Conservation (phyloP, 2,888 invertebrate genomes). For the Neoscelio sp. region DNA sequence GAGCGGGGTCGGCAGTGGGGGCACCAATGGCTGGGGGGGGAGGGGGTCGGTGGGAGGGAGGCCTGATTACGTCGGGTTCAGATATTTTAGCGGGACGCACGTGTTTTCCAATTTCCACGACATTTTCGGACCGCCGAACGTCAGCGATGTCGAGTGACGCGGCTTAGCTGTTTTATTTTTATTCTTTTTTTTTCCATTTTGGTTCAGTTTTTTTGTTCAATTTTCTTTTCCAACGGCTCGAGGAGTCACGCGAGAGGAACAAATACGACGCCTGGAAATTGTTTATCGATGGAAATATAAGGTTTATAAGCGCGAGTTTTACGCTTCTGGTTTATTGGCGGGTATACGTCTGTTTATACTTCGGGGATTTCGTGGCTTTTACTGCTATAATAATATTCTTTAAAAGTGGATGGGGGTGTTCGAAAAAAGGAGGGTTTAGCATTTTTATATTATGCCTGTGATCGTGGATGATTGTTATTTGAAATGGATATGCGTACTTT, state of each 20-base stretch:
- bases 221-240: constrained; percentile 46
- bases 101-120: constrained; percentile 65
- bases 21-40: constrained; percentile 42
- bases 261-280: constrained; percentile 59
- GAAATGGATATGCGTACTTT: background rate
- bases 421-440: constrained; percentile 13
- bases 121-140: constrained; percentile 66
- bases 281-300: constrained; percentile 65
- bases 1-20: constrained; percentile 59
- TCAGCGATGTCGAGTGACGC: constrained; percentile 63
- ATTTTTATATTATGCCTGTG: background rate
- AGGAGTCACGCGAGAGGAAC: constrained; percentile 24
- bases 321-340: constrained; percentile 45
- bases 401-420: constrained; percentile 6
- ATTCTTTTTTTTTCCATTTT: constrained; percentile 12
- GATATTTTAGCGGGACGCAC: constrained; percentile 64
- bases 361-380: constrained; percentile 59
- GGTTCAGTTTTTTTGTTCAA: constrained; percentile 25
- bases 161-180: constrained; percentile 51
- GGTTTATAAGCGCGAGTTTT: constrained; percentile 61
- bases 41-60: constrained; percentile 19
- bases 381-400: constrained; percentile 54
- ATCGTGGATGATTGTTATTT: constrained; percentile 49
- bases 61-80: constrained; percentile 68
- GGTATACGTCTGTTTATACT: constrained; percentile 54